Percentiles rank a stretch among this genome's conserved stretches.
Conservation (phyloP, 2,797 vertebrate species). For the Furcifer pardalis region DNA sequence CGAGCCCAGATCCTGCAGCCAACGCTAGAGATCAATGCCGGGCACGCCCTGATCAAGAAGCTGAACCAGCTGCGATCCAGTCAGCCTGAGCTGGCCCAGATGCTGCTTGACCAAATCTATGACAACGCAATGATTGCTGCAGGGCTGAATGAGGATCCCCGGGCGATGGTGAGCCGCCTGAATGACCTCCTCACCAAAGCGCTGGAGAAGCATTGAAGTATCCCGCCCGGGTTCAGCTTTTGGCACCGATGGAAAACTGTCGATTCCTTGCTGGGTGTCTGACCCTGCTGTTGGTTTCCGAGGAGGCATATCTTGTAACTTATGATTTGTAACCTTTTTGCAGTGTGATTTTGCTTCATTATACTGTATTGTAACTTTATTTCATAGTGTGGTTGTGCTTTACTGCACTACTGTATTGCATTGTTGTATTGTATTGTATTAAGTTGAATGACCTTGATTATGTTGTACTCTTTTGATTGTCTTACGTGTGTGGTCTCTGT, state of each 20-base stretch:
- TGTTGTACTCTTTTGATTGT: no score
- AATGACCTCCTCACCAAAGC: constrained; percentile 89
- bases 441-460: no score
- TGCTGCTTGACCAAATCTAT: constrained; percentile 94
- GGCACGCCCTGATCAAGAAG: constrained; percentile 92
- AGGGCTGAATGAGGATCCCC: constrained; percentile 90
- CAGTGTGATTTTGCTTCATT: no score
- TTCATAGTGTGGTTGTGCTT: no score
- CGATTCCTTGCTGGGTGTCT: not conserved
- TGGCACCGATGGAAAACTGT: not conserved
- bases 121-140: constrained; percentile 97
- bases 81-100: constrained; percentile 86
- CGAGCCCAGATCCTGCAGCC: constrained; percentile 94
- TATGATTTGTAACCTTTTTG: no score
- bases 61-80: constrained; percentile 82
- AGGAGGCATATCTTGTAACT: no score
- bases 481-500: no score
- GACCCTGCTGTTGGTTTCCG: no score
- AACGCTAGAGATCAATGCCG: constrained; percentile 93
- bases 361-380: no score
- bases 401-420: no score
- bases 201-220: constrained; percentile 85
- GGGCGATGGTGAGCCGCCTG: constrained; percentile 90
- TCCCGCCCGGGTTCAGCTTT: not conserved
- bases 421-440: no score